Evolutionary conservation across 2,797 vertebrate species (phyloP), one percentile per base, ranked within the genome.

Genomic region (Ibycter americanus): DNA sequence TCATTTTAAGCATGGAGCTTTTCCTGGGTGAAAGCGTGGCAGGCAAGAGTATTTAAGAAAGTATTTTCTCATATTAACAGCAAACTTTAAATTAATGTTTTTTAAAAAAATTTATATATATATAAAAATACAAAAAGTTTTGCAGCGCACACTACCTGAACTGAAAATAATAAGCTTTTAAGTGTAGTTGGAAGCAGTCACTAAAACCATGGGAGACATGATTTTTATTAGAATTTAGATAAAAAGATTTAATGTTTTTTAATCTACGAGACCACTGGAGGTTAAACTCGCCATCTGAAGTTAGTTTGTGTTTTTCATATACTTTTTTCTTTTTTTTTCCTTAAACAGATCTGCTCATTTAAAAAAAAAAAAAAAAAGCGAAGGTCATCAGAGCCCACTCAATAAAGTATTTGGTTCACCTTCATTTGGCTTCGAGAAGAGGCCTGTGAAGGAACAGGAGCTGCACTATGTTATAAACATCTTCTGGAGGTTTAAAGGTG

Each of bases 211-310:
- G 77, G 83, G 90, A 95, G 97, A 96, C 92, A 96, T 90, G 93
- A 97, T 96, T 97, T 98, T 98, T 98, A 97, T 98, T 98, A 97
- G 97, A 98, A 92, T 97, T 97, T 91, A 95, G 93, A 97, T 96
- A 84, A 94, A 97, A 98, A 98, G 97, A 97, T 96, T 96, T 97
- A 97, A 97, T 96, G 95, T 77, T 94, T 97, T 96, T 94, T 93
- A 90, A 90, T 97, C 91, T 96, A 62, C 0, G 32, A 89, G 96
- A 97, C 90, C 95, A 96, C 90, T 87, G 93, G 91, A 98, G 97
- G 98, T 98, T 98, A 98, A 97, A 98, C 73, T 96, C 83, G 3
- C 97, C 98, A 98, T 98, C 97, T 98, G 98, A 98, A 98, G 87
- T 97, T 98, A 95, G 97, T 98, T 98, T 98, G 96, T 94, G 73